Base-by-base conservation (phyloP, 2,113 vertebrate species). In the Fukomys damarensis region DNA sequence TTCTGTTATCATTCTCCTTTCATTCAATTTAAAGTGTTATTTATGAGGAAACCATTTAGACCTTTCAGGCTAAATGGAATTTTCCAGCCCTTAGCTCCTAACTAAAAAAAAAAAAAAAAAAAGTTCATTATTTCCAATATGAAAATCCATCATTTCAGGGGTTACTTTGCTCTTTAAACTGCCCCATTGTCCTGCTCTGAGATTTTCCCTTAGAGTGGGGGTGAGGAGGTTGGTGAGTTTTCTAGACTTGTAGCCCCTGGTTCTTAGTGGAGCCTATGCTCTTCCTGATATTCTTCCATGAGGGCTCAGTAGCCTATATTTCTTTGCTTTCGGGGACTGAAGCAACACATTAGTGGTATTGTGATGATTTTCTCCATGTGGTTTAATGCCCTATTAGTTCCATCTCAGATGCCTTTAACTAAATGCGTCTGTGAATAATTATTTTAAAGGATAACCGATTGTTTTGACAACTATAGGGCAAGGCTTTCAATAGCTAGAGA, bases 381-480 rank as follows among this genome's bases (percentile, higher is more conserved):
- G 59, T 46, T 96, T 97, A 96, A 91, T 77, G 52, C 38, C 96
- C 3, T 74, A 74, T 92, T 77, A 20, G 35, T 96, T 98, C 83
- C 66, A 77, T 95, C 19, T 80, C 72, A 87, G 85, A 54, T 81
- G 66, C 76, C 30, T 97, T 98, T 96, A 96, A 98, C 41, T 96
- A 82, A 80, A 70, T 95, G 24, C 41, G 90, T 96, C 96, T 98
- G 72, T 66, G 98, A 93, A 95, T 59, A 83, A 49, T 91, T 97
- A 65, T 98, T 98, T 96, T 97, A 96, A 97, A 11, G 6, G 86
- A 72, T 93, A 90, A 22, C 5, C 87, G 80, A 81, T 95, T 98
- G 92, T 97, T 98, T 96, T 98, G 95, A 97, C 76, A 96, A 92
- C 63, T 86, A 90, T 35, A 95, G 85, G 81, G 83, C 96, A 97